These are phyloP conservation scores for Brachypalpus laphriformis DNA, from an alignment of 2,888 invertebrate genomes.

Conservation along the genomic window DNA sequence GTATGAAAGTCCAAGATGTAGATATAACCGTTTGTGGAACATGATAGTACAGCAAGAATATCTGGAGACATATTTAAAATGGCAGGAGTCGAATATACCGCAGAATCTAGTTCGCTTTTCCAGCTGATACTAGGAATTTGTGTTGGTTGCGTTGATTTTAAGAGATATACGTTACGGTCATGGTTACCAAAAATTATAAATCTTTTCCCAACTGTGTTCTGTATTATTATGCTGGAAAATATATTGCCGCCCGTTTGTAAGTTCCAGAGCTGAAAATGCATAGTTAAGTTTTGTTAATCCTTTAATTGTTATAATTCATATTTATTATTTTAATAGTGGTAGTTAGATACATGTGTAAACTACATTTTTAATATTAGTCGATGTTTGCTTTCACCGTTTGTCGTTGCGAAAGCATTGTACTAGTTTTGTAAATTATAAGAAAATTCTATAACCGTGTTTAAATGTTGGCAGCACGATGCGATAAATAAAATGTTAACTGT, in stretches of 20 bases:
- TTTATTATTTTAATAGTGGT: too few relatives aligned
- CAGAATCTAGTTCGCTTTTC: constrained; percentile 84
- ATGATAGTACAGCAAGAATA: constrained; percentile 83
- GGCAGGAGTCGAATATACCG: constrained; percentile 88
- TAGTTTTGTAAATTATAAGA: too few relatives aligned
- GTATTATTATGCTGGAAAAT: constrained; percentile 87
- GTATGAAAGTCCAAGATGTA: constrained; percentile 84
- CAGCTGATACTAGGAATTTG: constrained; percentile 83
- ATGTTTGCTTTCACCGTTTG: too few relatives aligned
- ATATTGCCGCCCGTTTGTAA: constrained; percentile 86
- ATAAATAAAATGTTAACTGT: too few relatives aligned
- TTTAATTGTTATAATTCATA: too few relatives aligned
- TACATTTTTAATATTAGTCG: too few relatives aligned
- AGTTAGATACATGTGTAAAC: too few relatives aligned
- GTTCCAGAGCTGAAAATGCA: constrained; percentile 85
- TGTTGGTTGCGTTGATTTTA: constrained; percentile 82
- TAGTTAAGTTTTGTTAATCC: background rate
- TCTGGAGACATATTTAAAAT: constrained; percentile 80
- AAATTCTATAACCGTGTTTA: too few relatives aligned
- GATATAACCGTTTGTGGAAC: constrained; percentile 87
- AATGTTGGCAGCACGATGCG: too few relatives aligned
- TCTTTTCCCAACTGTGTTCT: constrained; percentile 79
- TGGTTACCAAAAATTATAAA: constrained; percentile 89
- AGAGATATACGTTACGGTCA: constrained; percentile 87
- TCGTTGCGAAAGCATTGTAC: too few relatives aligned